Percentiles rank a stretch among this genome's conserved stretches.
Evolutionary conservation across 2,888 invertebrate species (phyloP).

Genomic region (Polietes domitor): DNA sequence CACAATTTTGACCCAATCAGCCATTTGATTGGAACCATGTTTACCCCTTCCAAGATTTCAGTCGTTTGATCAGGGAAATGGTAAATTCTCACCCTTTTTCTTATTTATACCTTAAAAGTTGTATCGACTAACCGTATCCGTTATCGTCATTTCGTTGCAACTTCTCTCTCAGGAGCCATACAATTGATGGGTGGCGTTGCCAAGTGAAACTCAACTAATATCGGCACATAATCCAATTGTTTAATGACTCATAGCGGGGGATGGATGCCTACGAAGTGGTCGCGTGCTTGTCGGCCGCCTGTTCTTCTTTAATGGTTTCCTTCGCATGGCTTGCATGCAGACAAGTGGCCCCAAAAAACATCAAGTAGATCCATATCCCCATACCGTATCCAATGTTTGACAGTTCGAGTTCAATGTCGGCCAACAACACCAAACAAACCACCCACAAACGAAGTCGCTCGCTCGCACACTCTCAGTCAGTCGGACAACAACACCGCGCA

Average conservation of each 20-base stretch:
- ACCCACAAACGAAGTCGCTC: background rate
- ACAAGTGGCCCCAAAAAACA: background rate
- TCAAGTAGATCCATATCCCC: background rate
- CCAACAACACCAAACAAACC: slow-evolving; percentile 66
- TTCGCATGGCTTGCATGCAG: background rate
- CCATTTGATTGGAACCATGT: too few species aligned
- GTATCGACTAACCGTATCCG: too few species aligned
- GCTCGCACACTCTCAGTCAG: background rate
- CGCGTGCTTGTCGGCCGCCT: background rate
- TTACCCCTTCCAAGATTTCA: too few species aligned
- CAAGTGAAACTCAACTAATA: background rate
- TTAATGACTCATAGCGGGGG: background rate
- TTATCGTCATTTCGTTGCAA: too few species aligned
- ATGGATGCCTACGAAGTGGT: background rate
- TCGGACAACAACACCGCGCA: slow-evolving; percentile 11
- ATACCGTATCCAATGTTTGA: slow-evolving; percentile 60
- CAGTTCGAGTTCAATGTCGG: slow-evolving; percentile 78
- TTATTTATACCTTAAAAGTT: too few species aligned
- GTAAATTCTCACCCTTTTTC: too few species aligned
- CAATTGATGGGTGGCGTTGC: too few species aligned
- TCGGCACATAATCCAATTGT: background rate
- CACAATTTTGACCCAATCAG: too few species aligned
- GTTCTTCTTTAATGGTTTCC: background rate
- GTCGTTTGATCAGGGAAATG: too few species aligned
- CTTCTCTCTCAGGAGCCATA: too few species aligned